A percentile compares a stretch with the other conserved stretches of the same genome.
phyloP scores from a whole-genome alignment of 2,113 vertebrate species.

The Oxygymnocypris stewartii region DNA sequence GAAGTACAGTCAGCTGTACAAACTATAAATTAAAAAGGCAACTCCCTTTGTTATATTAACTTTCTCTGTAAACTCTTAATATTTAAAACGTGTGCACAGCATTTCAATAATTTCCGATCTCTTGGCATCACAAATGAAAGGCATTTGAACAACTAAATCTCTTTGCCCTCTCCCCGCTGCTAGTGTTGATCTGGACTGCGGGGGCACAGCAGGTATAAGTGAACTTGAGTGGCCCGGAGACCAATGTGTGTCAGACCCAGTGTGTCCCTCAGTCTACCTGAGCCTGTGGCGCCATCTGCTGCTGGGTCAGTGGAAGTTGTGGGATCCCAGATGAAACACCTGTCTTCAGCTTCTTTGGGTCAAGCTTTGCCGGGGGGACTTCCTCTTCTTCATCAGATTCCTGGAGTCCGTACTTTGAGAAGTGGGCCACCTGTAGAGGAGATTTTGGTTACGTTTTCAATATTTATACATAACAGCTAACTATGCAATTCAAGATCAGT shows the following conservation, averaged over 20 bases:
- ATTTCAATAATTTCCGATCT: not conserved
- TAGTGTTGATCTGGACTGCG: constrained; percentile 21
- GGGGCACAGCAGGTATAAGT: constrained; percentile 24
- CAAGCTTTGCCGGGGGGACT: constrained; percentile 74
- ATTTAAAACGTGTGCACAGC: constrained; percentile 21
- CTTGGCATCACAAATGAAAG: not conserved
- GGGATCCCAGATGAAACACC: constrained; percentile 44
- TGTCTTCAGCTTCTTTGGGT: constrained; percentile 90
- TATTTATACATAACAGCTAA: not conserved
- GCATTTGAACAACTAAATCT: not conserved
- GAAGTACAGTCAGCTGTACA: not conserved
- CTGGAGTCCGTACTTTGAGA: constrained; percentile 95
- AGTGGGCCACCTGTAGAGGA: constrained; percentile 85
- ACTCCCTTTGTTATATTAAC: not conserved
- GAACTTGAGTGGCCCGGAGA: constrained; percentile 6
- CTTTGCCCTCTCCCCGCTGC: constrained; percentile 7
- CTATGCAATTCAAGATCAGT: not conserved
- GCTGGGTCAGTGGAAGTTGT: constrained; percentile 69
- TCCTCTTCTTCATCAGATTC: constrained; percentile 95
- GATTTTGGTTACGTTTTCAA: not conserved
- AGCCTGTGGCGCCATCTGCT: constrained; percentile 79
- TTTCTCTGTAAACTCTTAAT: constrained; percentile 1
- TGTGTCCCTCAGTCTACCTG: constrained; percentile 81
- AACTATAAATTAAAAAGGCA: constrained; percentile 24
- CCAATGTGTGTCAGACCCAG: constrained; percentile 50